Percentiles rank a stretch among this genome's conserved stretches.
phyloP scores from a whole-genome alignment of 1,140 invertebrate species.

The Cyclina sinensis region DNA sequence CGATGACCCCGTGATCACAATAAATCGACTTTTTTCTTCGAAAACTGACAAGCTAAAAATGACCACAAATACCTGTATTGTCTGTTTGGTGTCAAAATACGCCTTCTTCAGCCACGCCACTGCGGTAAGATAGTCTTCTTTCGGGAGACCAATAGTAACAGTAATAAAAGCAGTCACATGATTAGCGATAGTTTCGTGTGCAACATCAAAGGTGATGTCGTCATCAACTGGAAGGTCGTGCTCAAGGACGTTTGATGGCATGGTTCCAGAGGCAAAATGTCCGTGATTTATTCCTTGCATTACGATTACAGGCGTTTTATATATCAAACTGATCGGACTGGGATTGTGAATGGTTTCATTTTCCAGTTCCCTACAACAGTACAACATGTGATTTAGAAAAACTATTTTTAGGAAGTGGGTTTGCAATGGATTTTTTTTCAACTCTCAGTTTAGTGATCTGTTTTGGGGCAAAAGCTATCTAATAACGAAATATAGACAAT shows the following conservation, averaged over 20 bases:
- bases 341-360: conserved; percentile 28
- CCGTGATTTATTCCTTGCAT: conserved; percentile 73
- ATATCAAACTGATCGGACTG: conserved; percentile 33
- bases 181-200: conserved; percentile 63
- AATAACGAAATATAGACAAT: no score
- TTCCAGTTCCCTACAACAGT: conserved; percentile 67
- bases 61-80: conserved; percentile 50
- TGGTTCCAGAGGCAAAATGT: conserved; percentile 73
- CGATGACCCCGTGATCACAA: no score
- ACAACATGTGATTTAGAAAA: no score
- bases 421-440: no score
- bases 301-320: conserved; percentile 70
- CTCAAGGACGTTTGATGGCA: conserved; percentile 68
- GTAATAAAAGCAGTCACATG: conserved; percentile 65
- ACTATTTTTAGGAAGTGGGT: no score
- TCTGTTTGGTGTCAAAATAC: conserved; percentile 44
- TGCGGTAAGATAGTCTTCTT: background rate
- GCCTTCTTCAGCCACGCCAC: conserved; percentile 19
- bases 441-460: no score
- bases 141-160: conserved; percentile 51
- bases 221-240: conserved; percentile 67
- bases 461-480: no score
- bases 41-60: background rate
- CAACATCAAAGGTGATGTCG: conserved; percentile 57
- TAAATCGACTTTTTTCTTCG: no score